These are phyloP conservation scores for Herminia tarsipennalis DNA, from an alignment of 2,888 invertebrate genomes.

Conservation along the genomic window DNA sequence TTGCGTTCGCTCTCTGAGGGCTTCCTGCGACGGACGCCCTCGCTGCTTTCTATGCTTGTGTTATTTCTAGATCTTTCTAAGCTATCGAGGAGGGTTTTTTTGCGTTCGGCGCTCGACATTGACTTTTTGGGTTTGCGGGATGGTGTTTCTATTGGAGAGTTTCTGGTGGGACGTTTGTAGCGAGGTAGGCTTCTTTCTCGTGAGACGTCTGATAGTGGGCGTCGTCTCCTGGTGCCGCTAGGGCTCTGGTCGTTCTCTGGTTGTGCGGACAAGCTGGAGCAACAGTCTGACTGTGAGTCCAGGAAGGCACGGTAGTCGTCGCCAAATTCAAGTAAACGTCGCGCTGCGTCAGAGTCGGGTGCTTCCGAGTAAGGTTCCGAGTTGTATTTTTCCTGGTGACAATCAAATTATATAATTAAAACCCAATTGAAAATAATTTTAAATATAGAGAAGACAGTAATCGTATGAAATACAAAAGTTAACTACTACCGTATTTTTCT, in stretches of 20 bases:
- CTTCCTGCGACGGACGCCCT: constrained; percentile 71
- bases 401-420: constrained; percentile 39
- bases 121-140: constrained; percentile 78
- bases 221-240: constrained; percentile 64
- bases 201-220: constrained; percentile 74
- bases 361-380: constrained; percentile 96
- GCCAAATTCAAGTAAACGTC: constrained; percentile 93
- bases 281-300: constrained; percentile 95
- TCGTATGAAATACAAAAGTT: neutral
- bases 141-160: constrained; percentile 72
- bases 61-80: constrained; percentile 79
- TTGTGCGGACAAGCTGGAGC: constrained; percentile 91
- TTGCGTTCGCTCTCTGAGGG: constrained; percentile 72
- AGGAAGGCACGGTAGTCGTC: constrained; percentile 96
- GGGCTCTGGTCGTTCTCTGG: constrained; percentile 75
- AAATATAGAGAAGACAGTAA: too few relatives aligned
- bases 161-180: constrained; percentile 71
- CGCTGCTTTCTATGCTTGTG: constrained; percentile 79
- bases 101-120: constrained; percentile 82
- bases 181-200: constrained; percentile 69
- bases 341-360: constrained; percentile 93
- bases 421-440: too few relatives aligned
- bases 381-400: constrained; percentile 93
- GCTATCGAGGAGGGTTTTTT: constrained; percentile 78
- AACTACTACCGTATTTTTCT: too few relatives aligned